A percentile compares a stretch with the other conserved stretches of the same genome.
phyloP scores from a whole-genome alignment of 2,888 invertebrate genomes.

The Euphydryas editha region DNA sequence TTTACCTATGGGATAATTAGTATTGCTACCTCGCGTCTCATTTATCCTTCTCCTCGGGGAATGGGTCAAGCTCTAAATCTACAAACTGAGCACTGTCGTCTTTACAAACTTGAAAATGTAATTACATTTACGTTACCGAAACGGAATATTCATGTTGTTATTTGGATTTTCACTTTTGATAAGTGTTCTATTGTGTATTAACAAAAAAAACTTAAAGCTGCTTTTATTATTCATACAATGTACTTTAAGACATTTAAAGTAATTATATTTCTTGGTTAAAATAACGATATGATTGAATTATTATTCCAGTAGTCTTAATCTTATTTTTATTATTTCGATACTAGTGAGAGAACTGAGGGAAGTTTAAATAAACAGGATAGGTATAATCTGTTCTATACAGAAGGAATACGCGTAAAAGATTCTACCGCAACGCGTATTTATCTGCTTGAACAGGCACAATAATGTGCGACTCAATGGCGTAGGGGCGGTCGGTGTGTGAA shows the following conservation, averaged over 20 bases:
- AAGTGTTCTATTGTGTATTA: neutral
- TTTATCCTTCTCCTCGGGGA: slow-evolving; percentile 78
- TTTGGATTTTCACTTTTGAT: slow-evolving; percentile 59
- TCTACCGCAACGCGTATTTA: slow-evolving; percentile 22
- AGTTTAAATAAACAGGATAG: neutral
- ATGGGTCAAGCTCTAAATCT: slow-evolving; percentile 83
- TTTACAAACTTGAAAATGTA: slow-evolving; percentile 83
- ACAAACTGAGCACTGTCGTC: slow-evolving; percentile 80
- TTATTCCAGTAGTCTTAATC: too few species aligned
- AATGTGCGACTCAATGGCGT: slow-evolving; percentile 77
- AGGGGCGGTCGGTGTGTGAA: slow-evolving; percentile 71
- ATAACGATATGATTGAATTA: neutral
- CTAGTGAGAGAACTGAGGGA: neutral
- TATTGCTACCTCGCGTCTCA: slow-evolving; percentile 81
- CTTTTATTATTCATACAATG: neutral
- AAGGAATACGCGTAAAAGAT: slow-evolving; percentile 47
- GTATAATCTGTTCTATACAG: neutral
- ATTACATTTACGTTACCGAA: slow-evolving; percentile 79
- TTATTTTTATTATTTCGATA: neutral
- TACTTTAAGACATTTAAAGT: neutral
- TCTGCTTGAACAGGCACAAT: slow-evolving; percentile 57
- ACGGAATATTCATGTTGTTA: slow-evolving; percentile 55
- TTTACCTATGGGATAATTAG: slow-evolving; percentile 77
- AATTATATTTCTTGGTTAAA: neutral
- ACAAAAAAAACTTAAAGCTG: neutral